Evolutionary conservation across 2,797 vertebrate genomes (phyloP).

Genomic region (Odontamblyopus rebecca): DNA sequence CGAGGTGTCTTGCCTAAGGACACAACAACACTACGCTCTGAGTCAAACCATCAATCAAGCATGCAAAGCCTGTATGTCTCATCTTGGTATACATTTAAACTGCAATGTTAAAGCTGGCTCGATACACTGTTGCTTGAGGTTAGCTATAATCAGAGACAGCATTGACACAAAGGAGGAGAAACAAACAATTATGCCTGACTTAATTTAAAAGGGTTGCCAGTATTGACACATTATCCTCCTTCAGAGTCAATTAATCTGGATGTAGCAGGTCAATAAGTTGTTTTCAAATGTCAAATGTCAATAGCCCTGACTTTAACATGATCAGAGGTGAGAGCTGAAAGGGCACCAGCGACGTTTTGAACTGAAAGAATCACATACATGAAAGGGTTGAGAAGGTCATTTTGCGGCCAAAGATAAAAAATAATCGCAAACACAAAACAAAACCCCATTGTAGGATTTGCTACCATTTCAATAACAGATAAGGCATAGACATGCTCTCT

Average conservation of each 20-base stretch:
- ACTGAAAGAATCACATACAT: neutral
- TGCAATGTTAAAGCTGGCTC: neutral
- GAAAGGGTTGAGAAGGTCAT: conserved; percentile 3
- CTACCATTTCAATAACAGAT: neutral
- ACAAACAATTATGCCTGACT: conserved; percentile 8
- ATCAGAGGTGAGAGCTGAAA: neutral
- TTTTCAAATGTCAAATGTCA: conserved; percentile 9
- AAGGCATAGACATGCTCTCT: neutral
- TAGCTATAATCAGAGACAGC: neutral
- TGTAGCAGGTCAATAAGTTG: conserved; percentile 13
- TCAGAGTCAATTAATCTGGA: conserved; percentile 17
- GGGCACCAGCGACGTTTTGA: conserved; percentile 1
- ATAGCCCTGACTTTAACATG: neutral
- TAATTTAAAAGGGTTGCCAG: conserved; percentile 8
- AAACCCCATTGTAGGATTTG: neutral
- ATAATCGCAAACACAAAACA: neutral
- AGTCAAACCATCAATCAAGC: neutral
- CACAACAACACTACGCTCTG: too few species aligned
- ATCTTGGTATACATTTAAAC: neutral
- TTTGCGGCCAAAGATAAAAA: neutral
- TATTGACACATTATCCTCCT: neutral
- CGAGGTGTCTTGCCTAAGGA: too few species aligned
- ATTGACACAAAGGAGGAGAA: conserved; percentile 7
- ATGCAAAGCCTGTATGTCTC: neutral
- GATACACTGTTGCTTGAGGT: neutral